Evolutionary conservation across 2,113 vertebrate species (phyloP).

Genomic region (Aptenodytes forsteri): DNA sequence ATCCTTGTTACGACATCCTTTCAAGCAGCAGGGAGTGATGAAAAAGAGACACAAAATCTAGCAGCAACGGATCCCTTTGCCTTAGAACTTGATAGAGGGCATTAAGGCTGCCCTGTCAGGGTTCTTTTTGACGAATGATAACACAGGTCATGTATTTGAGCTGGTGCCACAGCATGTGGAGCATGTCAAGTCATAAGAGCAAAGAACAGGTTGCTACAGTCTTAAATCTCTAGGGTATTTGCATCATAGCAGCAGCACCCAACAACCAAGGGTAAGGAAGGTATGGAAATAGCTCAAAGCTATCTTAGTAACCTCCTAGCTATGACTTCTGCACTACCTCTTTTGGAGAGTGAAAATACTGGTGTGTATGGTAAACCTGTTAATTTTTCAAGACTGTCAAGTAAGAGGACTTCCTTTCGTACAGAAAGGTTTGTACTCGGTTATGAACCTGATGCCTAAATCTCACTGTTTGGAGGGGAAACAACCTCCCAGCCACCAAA

Average conservation of each 20-base stretch:
- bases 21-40: neutral
- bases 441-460: neutral
- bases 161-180: neutral
- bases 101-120: fast-evolving
- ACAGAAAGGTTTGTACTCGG: neutral
- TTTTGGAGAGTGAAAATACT: neutral
- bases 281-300: neutral
- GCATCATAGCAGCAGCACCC: neutral
- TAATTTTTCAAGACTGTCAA: neutral
- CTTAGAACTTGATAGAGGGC: neutral
- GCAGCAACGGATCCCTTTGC: neutral
- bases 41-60: neutral
- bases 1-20: fast-evolving
- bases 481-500: neutral
- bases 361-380: neutral
- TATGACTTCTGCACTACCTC: neutral
- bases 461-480: neutral
- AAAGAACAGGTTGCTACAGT: neutral
- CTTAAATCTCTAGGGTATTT: neutral
- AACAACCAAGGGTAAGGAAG: neutral
- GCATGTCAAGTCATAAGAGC: neutral
- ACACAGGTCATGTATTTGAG: neutral
- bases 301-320: neutral
- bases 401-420: neutral
- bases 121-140: neutral